phyloP scores from a whole-genome alignment of 2,113 vertebrate genomes.

The Pan paniscus region DNA sequence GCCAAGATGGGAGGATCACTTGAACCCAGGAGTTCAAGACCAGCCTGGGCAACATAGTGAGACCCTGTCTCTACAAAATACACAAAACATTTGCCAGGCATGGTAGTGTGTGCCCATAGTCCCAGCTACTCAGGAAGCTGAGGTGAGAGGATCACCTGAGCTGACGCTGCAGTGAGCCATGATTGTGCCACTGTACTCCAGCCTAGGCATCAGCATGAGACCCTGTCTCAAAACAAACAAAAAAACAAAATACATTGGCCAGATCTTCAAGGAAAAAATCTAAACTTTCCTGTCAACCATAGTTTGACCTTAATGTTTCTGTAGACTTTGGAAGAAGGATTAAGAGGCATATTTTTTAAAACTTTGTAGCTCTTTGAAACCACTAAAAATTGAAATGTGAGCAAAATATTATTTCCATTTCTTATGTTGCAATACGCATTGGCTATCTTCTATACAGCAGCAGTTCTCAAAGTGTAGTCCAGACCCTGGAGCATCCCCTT shows the following conservation, averaged over 20 bases:
- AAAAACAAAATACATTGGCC: background rate
- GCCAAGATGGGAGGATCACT: no score
- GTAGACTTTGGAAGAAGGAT: slow-evolving; percentile 16
- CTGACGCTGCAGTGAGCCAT: no score
- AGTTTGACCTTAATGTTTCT: background rate
- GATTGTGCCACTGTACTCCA: no score
- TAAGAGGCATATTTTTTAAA: background rate
- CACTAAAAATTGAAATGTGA: slow-evolving; percentile 24
- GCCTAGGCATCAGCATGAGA: no score
- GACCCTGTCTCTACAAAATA: no score
- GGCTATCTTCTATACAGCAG: background rate
- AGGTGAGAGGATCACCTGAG: no score
- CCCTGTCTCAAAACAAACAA: no score
- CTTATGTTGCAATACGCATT: background rate
- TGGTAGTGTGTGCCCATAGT: no score
- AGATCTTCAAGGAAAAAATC: background rate
- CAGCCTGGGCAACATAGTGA: no score
- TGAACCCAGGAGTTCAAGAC: no score
- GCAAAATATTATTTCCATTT: slow-evolving; percentile 3
- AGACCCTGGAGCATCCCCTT: background rate
- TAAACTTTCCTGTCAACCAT: background rate
- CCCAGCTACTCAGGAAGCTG: no score
- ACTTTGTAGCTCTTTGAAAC: slow-evolving; percentile 21
- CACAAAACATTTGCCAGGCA: no score
- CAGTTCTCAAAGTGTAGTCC: background rate